Base-by-base conservation (phyloP, 2,113 vertebrate species). In the Mellivora capensis region DNA sequence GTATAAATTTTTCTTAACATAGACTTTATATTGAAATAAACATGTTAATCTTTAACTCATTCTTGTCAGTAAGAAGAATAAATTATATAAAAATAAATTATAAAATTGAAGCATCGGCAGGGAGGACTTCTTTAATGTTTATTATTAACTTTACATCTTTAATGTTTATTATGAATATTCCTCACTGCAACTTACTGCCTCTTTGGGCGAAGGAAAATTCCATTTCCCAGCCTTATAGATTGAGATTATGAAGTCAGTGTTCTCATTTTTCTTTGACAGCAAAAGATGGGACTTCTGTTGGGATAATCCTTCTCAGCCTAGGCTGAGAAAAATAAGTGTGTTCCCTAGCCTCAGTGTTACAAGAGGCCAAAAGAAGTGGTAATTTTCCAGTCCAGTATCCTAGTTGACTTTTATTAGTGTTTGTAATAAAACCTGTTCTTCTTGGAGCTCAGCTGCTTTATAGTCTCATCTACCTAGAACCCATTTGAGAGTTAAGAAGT, bases 31-130 rank as follows among this genome's bases (percentile, higher is more conserved):
- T 67, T 83, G 44, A 83, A 82, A 90, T 87, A 71, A 84, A 47
- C 64, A n/a, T 88, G 27, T 29, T 47, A 87, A 77, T 77, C 25
- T 81, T 49, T 79, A 69, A 69, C 59, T 86, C 52, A 27, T 80
- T 96, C 47, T 90, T 82, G n/a, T 85, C 62, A 82, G 93, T 87
- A 72, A 90, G n/a, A 90, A 93, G 81, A 91, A 57, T 52, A 54
- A 52, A 57, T 49, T 91, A 27, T 37, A 21, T 42, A 31, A 93
- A 76, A 91, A 47, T 44, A 52, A 52, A 57, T 57, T 89, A 27
- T 49, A 25, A 76, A 37, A 85, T 89, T 49, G 18, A 89, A 94
- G n/a, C 4, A 21, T 59, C 47, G 3, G 18, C 21, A 83, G 14
- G 62, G 31, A 69, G 47, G 64, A 18, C 42, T 71, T 21, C 9